Base-by-base conservation (phyloP, 2,888 invertebrate species). In the Amaurobius ferox region DNA sequence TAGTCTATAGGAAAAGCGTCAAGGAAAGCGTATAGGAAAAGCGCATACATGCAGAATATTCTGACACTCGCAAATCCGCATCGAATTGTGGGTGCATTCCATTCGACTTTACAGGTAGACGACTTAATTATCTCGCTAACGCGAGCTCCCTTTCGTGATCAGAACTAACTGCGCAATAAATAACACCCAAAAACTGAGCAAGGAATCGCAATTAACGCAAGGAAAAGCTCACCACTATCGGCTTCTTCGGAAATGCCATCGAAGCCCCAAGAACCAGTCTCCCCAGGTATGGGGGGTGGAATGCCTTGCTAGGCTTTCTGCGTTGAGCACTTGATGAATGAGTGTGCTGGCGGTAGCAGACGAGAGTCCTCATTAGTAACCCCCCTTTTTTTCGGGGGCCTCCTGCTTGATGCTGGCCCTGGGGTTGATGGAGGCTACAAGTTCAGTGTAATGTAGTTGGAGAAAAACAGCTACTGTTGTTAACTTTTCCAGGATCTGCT, bases 101-200 rank as follows among this genome's bases (percentile, higher is more conserved):
- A n/a, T n/a, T 28, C 39, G 23, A 68, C 68, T 23, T 39, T 39
- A 23, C 68, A 61, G 26, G n/a, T 16, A 64, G 48, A 61, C 73
- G 70, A 81, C 74, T 81, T 81, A 81, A 81, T 81, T 81, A 74
- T 68, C 67, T 30, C 74, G 81, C 74, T 81, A 81, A 71, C 74
- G 73, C 44, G 40, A 35, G 30, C 68, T 30, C 48, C 66, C 62
- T 73, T 26, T 44, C 35, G 28, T 73, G n/a, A 23, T 30, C 48
- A 26, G 26, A 66, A 73, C 13, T 48, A 71, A 73, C 81, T 62
- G 39, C 81, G 74, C 68, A 81, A 81, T 81, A 81, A 81, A 81
- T 81, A 81, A 76, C 74, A n/a, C 67, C 35, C 32, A 79, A 79
- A 79, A 79, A 44, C 13, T 44, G 23, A 23, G 55, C 55, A 55